These are phyloP conservation scores for Drosophila nasuta DNA, from an alignment of 1,140 invertebrate genomes.

Conservation along the genomic window DNA sequence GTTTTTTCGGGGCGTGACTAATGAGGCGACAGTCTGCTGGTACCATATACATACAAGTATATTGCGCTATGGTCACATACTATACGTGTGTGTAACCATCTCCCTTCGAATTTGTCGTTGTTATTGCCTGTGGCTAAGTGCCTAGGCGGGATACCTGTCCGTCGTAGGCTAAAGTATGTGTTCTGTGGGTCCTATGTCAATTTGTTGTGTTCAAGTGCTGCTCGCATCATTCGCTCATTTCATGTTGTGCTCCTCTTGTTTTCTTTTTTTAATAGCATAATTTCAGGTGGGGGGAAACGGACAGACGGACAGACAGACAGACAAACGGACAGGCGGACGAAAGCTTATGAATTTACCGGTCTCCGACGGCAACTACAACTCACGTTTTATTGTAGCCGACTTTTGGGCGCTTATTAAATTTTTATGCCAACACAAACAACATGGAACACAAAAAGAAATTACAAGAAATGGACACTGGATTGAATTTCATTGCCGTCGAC, in stretches of 20 bases:
- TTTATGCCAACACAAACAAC: conserved; percentile 58
- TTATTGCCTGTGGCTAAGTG: background rate
- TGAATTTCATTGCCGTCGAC: conserved; percentile 61
- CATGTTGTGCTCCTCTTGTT: background rate
- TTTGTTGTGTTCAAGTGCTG: conserved; percentile 27
- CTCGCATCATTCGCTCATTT: conserved; percentile 14
- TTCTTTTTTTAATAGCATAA: conserved; percentile 73
- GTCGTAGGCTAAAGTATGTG: background rate
- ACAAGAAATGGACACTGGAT: conserved; percentile 66
- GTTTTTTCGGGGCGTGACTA: conserved; percentile 33
- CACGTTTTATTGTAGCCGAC: conserved; percentile 66
- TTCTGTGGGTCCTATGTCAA: conserved; percentile 26
- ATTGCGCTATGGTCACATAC: conserved; percentile 8
- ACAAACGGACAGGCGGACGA: background rate
- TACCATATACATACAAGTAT: background rate
- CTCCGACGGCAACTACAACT: conserved; percentile 49
- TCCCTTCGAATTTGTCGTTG: background rate
- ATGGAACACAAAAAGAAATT: conserved; percentile 31
- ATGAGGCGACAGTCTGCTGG: conserved; percentile 52
- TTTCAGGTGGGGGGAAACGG: conserved; percentile 42
- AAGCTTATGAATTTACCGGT: conserved; percentile 63
- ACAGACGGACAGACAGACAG: background rate
- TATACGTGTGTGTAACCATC: background rate
- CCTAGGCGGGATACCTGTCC: background rate
- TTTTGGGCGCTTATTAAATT: conserved; percentile 76